A percentile compares a stretch with the other conserved stretches of the same genome.
These are phyloP conservation scores for Ophioderma brevispina DNA, from an alignment of 35 echinoderm and acorn worm species.

Conservation along the genomic window DNA sequence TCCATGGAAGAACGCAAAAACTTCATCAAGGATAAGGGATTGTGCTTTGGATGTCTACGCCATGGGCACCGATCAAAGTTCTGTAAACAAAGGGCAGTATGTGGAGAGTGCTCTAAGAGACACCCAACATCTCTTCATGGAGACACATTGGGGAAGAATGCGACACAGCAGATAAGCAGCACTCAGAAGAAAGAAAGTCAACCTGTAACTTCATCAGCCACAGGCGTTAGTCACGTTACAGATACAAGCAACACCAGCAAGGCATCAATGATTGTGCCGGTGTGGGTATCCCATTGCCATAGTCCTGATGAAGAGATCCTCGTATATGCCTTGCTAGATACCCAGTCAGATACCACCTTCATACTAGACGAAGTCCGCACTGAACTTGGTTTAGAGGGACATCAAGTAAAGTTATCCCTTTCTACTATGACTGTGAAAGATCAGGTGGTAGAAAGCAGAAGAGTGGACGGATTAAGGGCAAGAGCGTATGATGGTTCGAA, in stretches of 20 bases:
- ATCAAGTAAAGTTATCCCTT: constrained; percentile 25
- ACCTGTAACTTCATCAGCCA: background rate
- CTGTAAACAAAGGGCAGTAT: constrained; percentile 38
- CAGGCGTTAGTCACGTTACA: constrained; percentile 15
- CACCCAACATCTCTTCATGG: constrained; percentile 69
- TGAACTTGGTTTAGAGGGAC: background rate
- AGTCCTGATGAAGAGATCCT: constrained; percentile 36
- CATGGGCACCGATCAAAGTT: constrained; percentile 47
- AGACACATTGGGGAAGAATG: background rate
- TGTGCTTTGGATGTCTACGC: constrained; percentile 73
- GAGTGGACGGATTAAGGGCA: constrained; percentile 50
- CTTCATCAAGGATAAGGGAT: constrained; percentile 17
- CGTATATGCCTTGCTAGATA: constrained; percentile 66
- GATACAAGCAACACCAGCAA: constrained; percentile 22
- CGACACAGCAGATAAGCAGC: background rate
- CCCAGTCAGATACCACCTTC: constrained; percentile 71
- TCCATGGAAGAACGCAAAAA: constrained; percentile 33
- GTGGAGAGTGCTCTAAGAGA: constrained; percentile 12
- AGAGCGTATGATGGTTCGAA: constrained; percentile 26
- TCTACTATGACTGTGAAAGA: constrained; percentile 60
- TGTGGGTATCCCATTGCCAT: constrained; percentile 63
- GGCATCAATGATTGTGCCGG: constrained; percentile 70
- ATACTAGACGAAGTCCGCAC: constrained; percentile 48
- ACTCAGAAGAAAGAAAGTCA: background rate
- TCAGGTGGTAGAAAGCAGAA: constrained; percentile 19